phyloP scores from a whole-genome alignment of 2,113 vertebrate species.

The Helogale parvula region DNA sequence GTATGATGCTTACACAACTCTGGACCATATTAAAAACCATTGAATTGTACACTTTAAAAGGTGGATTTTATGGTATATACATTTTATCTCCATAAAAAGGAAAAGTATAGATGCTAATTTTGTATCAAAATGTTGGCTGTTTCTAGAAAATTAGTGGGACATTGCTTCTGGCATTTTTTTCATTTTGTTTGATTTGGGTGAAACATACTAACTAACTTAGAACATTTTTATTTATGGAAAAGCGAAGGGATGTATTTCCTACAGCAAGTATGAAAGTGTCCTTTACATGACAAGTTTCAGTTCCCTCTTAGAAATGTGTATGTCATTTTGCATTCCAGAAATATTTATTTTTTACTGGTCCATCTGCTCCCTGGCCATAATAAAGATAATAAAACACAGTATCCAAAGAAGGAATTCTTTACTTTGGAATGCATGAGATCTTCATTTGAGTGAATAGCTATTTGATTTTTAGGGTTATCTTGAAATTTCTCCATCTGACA shows the following conservation, averaged over 20 bases:
- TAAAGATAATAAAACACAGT: not conserved
- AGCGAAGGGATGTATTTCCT: slow-evolving; percentile 46
- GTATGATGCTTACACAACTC: not conserved
- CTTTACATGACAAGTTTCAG: slow-evolving; percentile 58
- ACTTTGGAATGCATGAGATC: not conserved
- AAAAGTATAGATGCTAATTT: not conserved
- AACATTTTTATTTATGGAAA: slow-evolving; percentile 60
- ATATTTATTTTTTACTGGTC: slow-evolving; percentile 46
- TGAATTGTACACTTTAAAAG: not conserved
- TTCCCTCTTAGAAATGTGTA: slow-evolving; percentile 51
- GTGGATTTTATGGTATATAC: not conserved
- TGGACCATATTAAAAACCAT: not conserved
- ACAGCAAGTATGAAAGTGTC: slow-evolving; percentile 42
- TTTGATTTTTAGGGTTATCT: slow-evolving; percentile 36
- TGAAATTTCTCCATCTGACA: not conserved
- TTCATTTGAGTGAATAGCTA: not conserved
- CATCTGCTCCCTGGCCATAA: slow-evolving; percentile 46
- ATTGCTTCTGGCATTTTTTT: slow-evolving; percentile 1
- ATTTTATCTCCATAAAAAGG: not conserved
- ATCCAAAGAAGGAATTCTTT: not conserved
- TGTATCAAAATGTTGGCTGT: not conserved
- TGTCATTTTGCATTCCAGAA: slow-evolving; percentile 60
- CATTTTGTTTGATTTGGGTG: slow-evolving; percentile 44
- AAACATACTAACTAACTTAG: slow-evolving; percentile 46
- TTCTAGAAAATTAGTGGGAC: slow-evolving; percentile 57